Conservation (phyloP, 2,797 vertebrate species). For the Toxotes lorentzi region DNA sequence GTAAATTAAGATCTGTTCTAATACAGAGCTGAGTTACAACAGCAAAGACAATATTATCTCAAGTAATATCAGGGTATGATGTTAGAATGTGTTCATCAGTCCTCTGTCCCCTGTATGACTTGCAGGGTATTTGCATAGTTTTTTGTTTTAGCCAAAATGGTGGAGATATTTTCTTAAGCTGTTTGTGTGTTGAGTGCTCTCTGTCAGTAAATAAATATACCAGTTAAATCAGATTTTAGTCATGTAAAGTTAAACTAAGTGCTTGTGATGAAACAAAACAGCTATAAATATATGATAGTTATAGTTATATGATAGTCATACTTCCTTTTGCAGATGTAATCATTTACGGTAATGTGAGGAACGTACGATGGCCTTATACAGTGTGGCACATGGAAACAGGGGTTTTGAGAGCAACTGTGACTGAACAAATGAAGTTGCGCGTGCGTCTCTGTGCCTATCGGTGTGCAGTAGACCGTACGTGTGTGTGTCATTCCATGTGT, state of each 20-base stretch:
- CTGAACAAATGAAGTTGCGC: conserved; percentile 4
- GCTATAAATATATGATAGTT: background rate
- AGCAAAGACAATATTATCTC: background rate
- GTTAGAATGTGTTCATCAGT: background rate
- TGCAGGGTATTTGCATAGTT: background rate
- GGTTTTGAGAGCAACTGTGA: conserved; percentile 15
- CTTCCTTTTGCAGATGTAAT: background rate
- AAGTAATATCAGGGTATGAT: background rate
- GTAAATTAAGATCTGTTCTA: no score
- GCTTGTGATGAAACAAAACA: background rate
- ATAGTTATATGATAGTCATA: background rate
- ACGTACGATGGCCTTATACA: background rate
- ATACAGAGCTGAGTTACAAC: background rate
- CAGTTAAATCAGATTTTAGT: background rate
- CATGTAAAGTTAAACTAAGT: no score
- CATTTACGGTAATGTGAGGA: background rate
- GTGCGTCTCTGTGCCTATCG: conserved; percentile 27
- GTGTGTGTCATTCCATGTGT: conserved; percentile 38
- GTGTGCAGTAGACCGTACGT: conserved; percentile 11
- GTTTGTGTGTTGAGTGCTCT: no score
- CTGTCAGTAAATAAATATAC: no score
- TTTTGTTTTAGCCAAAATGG: background rate
- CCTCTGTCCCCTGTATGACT: background rate
- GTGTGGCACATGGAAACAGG: background rate
- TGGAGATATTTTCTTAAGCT: background rate